Conservation (phyloP, 1,140 invertebrate genomes). For the Drosophila leontia region DNA sequence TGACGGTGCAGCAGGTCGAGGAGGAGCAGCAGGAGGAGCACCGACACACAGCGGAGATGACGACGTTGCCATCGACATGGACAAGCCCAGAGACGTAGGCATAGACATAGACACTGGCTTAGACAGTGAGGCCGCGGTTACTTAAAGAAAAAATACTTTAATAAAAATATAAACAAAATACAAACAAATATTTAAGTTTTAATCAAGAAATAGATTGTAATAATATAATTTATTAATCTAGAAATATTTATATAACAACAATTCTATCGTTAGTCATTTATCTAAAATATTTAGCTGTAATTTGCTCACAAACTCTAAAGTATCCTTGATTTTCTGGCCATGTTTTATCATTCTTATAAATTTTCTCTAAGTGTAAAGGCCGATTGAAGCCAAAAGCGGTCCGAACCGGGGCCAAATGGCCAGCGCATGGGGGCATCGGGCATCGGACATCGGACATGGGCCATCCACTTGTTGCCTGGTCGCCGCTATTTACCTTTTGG, state of each 20-base stretch:
- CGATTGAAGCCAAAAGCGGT: conserved; percentile 23
- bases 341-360: neutral
- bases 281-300: neutral
- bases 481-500: conserved; percentile 79
- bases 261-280: too few species aligned
- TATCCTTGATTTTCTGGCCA: neutral
- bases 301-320: neutral
- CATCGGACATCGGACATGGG: conserved; percentile 56
- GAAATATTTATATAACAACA: neutral
- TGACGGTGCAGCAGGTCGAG: neutral
- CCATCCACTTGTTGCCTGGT: conserved; percentile 77
- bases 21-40: conserved; percentile 15
- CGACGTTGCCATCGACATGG: conserved; percentile 53
- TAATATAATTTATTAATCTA: neutral
- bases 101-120: conserved; percentile 34
- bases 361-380: conserved; percentile 40
- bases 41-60: conserved; percentile 41
- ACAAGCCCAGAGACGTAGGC: conserved; percentile 27
- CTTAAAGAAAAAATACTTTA: neutral
- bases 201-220: too few species aligned
- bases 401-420: conserved; percentile 34
- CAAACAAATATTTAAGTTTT: neutral
- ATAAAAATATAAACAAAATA: neutral
- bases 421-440: conserved; percentile 42
- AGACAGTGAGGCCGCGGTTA: conserved; percentile 53